phyloP scores from a whole-genome alignment of 2,888 invertebrate genomes.

The Pteria penguin region DNA sequence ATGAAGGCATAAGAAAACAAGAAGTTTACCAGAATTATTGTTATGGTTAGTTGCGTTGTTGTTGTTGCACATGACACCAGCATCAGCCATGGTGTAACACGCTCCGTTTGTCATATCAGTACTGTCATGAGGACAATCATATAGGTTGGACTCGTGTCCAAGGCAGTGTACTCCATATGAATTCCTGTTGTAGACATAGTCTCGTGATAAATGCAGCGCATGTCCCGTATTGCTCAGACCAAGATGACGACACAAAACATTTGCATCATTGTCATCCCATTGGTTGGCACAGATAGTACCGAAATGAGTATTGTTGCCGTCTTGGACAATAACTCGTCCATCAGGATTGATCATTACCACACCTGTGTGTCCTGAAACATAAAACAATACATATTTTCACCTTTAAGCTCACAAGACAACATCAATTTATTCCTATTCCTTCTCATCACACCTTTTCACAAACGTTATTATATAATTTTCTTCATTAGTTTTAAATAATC shows the following conservation, averaged over 20 bases:
- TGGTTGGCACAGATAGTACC: slow-evolving; percentile 10
- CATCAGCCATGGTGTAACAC: slow-evolving; percentile 22
- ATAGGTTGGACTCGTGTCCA: slow-evolving; percentile 10
- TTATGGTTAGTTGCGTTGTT: too few relatives aligned
- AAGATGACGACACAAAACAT: slow-evolving; percentile 23
- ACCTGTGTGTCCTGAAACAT: background rate
- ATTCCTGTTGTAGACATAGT: background rate
- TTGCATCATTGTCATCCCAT: slow-evolving; percentile 30
- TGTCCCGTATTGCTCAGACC: slow-evolving; percentile 11
- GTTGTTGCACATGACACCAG: slow-evolving; percentile 15
- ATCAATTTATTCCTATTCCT: too few relatives aligned
- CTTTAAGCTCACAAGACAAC: too few relatives aligned
- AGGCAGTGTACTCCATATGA: slow-evolving; percentile 13
- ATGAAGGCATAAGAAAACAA: too few relatives aligned
- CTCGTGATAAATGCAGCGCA: slow-evolving; percentile 7
- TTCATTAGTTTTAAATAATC: background rate
- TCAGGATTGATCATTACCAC: too few relatives aligned
- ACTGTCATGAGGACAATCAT: slow-evolving; percentile 1
- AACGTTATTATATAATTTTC: too few relatives aligned
- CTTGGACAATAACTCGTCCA: background rate
- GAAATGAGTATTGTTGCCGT: background rate
- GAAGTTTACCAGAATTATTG: too few relatives aligned
- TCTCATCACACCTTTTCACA: too few relatives aligned
- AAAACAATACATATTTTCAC: too few relatives aligned
- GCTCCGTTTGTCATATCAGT: slow-evolving; percentile 2